phyloP scores from a whole-genome alignment of 2,797 vertebrate species.

The Rhinophrynus dorsalis region DNA sequence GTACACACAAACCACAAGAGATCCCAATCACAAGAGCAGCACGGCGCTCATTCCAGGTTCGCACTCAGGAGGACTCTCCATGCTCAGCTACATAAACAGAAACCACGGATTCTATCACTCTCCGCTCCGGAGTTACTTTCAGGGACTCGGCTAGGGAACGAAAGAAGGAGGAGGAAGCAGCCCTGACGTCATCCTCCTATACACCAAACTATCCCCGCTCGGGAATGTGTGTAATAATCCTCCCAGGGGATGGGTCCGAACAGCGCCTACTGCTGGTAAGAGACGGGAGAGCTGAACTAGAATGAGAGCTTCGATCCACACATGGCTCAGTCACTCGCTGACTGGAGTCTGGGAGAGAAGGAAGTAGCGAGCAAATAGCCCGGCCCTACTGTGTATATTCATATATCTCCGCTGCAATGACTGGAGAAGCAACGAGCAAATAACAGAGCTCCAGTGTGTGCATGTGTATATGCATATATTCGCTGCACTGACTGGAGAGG shows the following conservation, averaged over 20 bases:
- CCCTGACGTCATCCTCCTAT: constrained; percentile 33
- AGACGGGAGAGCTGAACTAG: not conserved
- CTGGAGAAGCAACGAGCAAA: no score
- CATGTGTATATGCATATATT: no score
- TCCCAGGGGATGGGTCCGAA: constrained; percentile 14
- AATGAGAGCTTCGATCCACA: not conserved
- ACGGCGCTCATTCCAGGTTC: not conserved
- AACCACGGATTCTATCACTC: constrained; percentile 2
- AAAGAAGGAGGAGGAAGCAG: constrained; percentile 7
- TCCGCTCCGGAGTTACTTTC: constrained; percentile 38
- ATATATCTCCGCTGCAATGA: no score
- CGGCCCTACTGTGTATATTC: not conserved
- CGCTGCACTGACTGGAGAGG: no score
- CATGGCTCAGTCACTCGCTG: no score
- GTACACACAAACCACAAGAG: not conserved
- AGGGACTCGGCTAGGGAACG: constrained; percentile 24
- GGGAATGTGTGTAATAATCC: constrained; percentile 7
- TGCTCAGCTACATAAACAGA: no score
- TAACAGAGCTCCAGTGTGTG: no score
- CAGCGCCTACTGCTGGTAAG: constrained; percentile 28
- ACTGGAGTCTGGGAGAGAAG: not conserved
- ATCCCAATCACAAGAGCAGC: constrained; percentile 1
- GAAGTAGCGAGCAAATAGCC: not conserved
- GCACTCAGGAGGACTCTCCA: constrained; percentile 10
- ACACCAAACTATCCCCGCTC: constrained; percentile 26